phyloP scores from a whole-genome alignment of 2,888 invertebrate genomes.

The Terebella lapidaria region DNA sequence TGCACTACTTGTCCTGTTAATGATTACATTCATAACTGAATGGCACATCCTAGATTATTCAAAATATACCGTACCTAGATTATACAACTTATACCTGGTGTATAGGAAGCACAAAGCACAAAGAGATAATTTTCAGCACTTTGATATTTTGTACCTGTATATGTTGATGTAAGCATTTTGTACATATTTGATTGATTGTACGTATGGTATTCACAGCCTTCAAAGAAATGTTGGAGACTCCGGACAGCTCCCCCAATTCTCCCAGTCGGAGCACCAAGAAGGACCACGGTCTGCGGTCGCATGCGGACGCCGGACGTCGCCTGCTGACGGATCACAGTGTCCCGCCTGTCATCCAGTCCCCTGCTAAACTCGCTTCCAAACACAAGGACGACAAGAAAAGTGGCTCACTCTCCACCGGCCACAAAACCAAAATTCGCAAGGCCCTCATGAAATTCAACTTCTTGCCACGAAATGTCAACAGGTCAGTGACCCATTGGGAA shows the following conservation, averaged over 20 bases:
- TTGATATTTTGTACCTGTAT: no score
- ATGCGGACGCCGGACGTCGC: constrained; percentile 68
- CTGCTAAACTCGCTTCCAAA: constrained; percentile 21
- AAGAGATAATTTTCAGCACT: no score
- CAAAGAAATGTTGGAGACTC: constrained; percentile 69
- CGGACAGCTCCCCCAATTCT: constrained; percentile 73
- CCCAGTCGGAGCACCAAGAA: constrained; percentile 60
- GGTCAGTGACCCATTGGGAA: no score
- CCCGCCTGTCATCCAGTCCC: constrained; percentile 16
- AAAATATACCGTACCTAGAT: no score
- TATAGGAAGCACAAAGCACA: no score
- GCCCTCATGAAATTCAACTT: constrained; percentile 78
- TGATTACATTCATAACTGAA: no score
- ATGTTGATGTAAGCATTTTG: no score
- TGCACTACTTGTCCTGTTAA: no score
- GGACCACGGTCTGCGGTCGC: constrained; percentile 66
- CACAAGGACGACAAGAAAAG: constrained; percentile 52
- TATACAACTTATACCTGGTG: no score
- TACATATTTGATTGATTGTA: no score
- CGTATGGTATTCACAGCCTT: constrained; percentile 55
- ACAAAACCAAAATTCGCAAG: constrained; percentile 80
- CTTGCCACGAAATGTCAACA: constrained; percentile 34
- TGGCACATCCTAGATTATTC: no score
- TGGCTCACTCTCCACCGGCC: constrained; percentile 72
- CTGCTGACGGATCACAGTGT: constrained; percentile 57